These are phyloP conservation scores for Masnerella sp. DNA, from an alignment of 2,888 invertebrate species.

Conservation along the genomic window DNA sequence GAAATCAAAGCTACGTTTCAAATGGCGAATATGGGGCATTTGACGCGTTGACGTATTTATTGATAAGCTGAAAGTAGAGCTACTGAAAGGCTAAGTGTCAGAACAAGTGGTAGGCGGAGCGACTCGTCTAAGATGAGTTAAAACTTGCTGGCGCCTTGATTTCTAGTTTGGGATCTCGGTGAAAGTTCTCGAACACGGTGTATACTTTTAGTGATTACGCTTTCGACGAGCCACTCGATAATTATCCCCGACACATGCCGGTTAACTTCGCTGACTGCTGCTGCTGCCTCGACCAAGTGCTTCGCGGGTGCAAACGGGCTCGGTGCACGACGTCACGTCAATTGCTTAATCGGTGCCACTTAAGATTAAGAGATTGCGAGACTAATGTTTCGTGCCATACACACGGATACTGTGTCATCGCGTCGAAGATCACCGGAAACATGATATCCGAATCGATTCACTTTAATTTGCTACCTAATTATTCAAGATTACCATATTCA, in stretches of 20 bases:
- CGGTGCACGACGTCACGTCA: conserved; percentile 58
- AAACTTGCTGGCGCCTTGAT: conserved; percentile 48
- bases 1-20: no score
- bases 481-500: neutral
- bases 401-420: conserved; percentile 10
- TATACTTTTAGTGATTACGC: conserved; percentile 54
- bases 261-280: conserved; percentile 47
- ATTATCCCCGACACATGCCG: conserved; percentile 56
- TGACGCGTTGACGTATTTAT: no score
- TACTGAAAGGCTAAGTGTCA: conserved; percentile 26
- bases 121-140: conserved; percentile 29
- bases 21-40: no score
- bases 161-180: conserved; percentile 40
- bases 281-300: conserved; percentile 37
- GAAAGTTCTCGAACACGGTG: conserved; percentile 37
- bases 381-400: conserved; percentile 54
- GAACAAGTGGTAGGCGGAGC: conserved; percentile 17
- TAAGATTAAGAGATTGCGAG: conserved; percentile 66
- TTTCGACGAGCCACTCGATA: conserved; percentile 54
- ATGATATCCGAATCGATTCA: neutral
- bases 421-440: conserved; percentile 1
- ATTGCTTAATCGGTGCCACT: conserved; percentile 69
- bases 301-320: conserved; percentile 45
- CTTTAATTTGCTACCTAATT: conserved; percentile 5
- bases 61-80: conserved; percentile 18